These are phyloP conservation scores for Piscicola geometra DNA, from an alignment of 2,888 invertebrate genomes.

Conservation along the genomic window DNA sequence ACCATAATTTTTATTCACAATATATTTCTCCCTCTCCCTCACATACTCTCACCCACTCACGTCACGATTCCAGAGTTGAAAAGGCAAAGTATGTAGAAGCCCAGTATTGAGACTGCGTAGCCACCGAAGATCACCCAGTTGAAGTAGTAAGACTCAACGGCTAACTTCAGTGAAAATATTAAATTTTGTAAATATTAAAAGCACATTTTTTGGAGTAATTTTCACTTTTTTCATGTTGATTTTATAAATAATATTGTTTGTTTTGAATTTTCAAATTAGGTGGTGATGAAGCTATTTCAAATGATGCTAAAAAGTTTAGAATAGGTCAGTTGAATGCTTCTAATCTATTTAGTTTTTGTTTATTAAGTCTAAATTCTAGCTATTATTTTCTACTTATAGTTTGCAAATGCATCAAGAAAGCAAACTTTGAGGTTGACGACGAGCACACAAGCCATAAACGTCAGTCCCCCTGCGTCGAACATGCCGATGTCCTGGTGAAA, in stretches of 20 bases:
- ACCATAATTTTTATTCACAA: too few relatives aligned
- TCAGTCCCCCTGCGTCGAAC: constrained; percentile 44
- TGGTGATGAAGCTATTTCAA: too few relatives aligned
- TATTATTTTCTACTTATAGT: too few relatives aligned
- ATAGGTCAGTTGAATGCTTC: too few relatives aligned
- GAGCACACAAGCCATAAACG: constrained; percentile 38
- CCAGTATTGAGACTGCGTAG: constrained; percentile 48
- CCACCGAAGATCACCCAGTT: constrained; percentile 47
- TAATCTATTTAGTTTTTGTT: too few relatives aligned
- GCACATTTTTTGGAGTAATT: neutral
- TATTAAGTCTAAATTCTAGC: too few relatives aligned
- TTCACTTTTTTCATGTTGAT: neutral
- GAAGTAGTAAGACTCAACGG: constrained; percentile 50
- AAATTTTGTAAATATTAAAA: neutral
- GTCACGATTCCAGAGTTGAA: constrained; percentile 38
- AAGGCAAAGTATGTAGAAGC: constrained; percentile 47
- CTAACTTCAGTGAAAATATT: constrained; percentile 45
- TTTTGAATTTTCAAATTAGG: too few relatives aligned
- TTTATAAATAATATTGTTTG: too few relatives aligned
- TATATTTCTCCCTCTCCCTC: neutral
- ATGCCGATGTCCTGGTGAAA: constrained; percentile 47
- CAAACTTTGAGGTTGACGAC: constrained; percentile 39
- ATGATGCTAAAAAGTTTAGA: too few relatives aligned
- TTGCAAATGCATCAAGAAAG: neutral
- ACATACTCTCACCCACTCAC: constrained; percentile 26